phyloP scores from a whole-genome alignment of 1,140 invertebrate species.

The Penaeus japonicus region DNA sequence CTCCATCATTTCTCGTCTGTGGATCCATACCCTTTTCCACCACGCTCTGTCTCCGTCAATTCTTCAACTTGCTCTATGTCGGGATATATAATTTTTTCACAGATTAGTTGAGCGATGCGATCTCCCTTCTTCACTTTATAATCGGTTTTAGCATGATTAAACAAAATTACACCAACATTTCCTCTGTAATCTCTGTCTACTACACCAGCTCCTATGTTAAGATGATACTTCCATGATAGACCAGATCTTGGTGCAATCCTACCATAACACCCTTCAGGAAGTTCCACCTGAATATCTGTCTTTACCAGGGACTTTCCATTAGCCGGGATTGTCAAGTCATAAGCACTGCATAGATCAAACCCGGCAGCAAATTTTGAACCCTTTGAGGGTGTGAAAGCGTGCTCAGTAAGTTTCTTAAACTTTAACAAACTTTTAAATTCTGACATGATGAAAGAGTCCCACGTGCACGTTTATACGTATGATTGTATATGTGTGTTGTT shows the following conservation, averaged over 20 bases:
- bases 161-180: slow-evolving; percentile 90
- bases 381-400: slow-evolving; percentile 82
- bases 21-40: no score
- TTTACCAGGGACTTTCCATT: slow-evolving; percentile 85
- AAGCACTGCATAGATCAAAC: slow-evolving; percentile 89
- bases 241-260: slow-evolving; percentile 96
- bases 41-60: no score
- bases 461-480: no score
- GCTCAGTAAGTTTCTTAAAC: slow-evolving; percentile 79
- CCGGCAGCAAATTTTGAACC: slow-evolving; percentile 88
- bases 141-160: slow-evolving; percentile 85
- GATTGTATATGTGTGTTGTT: no score
- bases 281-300: slow-evolving; percentile 89
- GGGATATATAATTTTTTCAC: no score
- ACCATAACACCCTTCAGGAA: slow-evolving; percentile 92
- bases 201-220: slow-evolving; percentile 93
- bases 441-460: no score
- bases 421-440: no score
- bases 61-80: no score
- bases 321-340: slow-evolving; percentile 82
- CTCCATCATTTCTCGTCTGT: no score
- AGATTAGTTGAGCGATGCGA: slow-evolving; percentile 94
- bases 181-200: slow-evolving; percentile 93
- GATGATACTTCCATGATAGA: slow-evolving; percentile 91
- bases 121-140: slow-evolving; percentile 87